A percentile compares a stretch with the other conserved stretches of the same genome.
Conservation (phyloP, 2,888 invertebrate genomes). For the Idaea aversata region DNA sequence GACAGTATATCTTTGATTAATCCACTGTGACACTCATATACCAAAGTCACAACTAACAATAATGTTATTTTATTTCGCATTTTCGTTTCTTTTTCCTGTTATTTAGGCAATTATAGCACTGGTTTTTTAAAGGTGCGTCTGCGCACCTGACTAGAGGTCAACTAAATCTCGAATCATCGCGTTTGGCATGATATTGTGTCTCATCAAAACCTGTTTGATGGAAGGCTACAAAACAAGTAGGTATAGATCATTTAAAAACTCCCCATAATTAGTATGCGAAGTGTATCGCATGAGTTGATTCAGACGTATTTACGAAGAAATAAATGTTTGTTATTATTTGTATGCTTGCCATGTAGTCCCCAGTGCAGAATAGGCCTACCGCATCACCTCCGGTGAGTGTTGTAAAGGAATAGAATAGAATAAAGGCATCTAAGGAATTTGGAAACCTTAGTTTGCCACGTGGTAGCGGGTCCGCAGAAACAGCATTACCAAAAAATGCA, state of each 20-base stretch:
- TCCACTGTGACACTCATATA: conserved; percentile 12
- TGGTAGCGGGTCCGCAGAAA: too few relatives aligned
- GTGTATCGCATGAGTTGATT: not conserved
- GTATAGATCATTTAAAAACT: not conserved
- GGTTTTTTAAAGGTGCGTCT: not conserved
- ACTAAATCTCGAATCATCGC: not conserved
- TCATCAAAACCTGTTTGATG: not conserved
- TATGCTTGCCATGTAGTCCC: not conserved
- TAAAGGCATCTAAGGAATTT: too few relatives aligned
- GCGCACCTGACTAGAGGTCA: not conserved
- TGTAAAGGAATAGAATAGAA: too few relatives aligned
- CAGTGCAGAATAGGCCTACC: not conserved
- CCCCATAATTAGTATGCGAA: not conserved
- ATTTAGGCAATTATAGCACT: not conserved
- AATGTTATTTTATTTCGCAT: not conserved
- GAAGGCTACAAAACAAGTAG: not conserved
- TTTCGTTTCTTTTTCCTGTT: not conserved
- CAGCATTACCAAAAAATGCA: too few relatives aligned
- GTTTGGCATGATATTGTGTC: not conserved
- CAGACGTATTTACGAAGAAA: not conserved
- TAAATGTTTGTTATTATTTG: not conserved
- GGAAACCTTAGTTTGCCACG: too few relatives aligned
- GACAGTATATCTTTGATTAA: not conserved
- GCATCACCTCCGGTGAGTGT: not conserved
- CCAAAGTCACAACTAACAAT: not conserved